A percentile compares a stretch with the other conserved stretches of the same genome.
Conservation (phyloP, 2,113 vertebrate genomes). For the Etheostoma cragini region DNA sequence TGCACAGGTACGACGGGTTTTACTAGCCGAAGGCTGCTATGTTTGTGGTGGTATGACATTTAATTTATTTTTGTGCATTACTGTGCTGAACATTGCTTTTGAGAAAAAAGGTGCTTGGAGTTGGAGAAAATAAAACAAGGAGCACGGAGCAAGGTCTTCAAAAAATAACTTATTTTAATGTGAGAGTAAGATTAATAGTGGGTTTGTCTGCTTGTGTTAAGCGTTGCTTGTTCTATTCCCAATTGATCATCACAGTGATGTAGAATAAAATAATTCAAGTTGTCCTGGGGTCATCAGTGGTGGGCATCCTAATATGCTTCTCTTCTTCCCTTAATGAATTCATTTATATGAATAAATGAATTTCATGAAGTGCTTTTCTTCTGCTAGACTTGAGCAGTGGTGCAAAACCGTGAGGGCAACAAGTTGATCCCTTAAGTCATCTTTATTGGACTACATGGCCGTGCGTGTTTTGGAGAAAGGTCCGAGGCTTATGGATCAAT, state of each 20-base stretch:
- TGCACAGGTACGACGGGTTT: not conserved
- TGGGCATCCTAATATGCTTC: conserved; percentile 2
- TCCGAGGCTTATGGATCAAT: not conserved
- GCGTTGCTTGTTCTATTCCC: not conserved
- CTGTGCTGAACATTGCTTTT: conserved; percentile 23
- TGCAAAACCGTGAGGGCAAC: not conserved
- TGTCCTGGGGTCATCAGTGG: not conserved
- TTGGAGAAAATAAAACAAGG: conserved; percentile 12
- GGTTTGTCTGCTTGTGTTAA: not conserved
- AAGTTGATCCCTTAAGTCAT: not conserved
- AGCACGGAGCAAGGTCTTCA: not conserved
- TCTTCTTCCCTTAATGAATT: conserved; percentile 25
- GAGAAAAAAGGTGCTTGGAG: conserved; percentile 1
- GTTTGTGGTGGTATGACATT: conserved; percentile 32
- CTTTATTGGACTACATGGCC: not conserved
- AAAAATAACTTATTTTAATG: not conserved
- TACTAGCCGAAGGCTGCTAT: not conserved
- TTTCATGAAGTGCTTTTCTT: conserved; percentile 21
- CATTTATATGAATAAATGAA: conserved; percentile 28
- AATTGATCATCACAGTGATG: not conserved
- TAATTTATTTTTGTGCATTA: conserved; percentile 30
- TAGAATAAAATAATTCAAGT: not conserved
- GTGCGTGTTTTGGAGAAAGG: not conserved
- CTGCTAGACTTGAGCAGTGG: not conserved
- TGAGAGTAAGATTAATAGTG: conserved; percentile 24